Conservation (phyloP, 2,113 vertebrate genomes). For the Myotis davidii region DNA sequence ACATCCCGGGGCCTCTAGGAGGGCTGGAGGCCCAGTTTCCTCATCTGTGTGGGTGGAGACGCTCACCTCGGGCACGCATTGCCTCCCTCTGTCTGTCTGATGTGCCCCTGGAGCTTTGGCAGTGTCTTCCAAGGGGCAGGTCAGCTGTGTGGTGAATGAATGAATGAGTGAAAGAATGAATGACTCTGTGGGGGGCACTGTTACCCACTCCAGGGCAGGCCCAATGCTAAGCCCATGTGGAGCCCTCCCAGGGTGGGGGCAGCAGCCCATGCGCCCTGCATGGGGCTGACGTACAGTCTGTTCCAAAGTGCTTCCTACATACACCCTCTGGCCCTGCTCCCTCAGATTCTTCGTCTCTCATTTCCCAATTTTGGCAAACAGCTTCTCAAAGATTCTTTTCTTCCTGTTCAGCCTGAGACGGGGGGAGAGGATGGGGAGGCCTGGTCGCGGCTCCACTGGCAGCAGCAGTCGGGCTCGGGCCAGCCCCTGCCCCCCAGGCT, state of each 20-base stretch:
- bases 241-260: not conserved
- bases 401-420: not conserved
- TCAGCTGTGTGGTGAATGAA: not conserved
- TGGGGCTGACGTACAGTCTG: not conserved
- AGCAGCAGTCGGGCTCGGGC: not conserved
- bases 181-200: not conserved
- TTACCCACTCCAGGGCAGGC: not conserved
- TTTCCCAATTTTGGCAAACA: not conserved
- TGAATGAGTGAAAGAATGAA: not conserved
- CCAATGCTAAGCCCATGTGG: fast-evolving
- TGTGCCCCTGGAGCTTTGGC: not conserved
- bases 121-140: fast-evolving
- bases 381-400: not conserved
- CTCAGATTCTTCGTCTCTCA: not conserved
- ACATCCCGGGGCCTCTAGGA: not conserved
- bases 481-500: fast-evolving
- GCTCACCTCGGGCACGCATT: fast-evolving
- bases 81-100: not conserved
- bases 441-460: not conserved
- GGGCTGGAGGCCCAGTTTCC: not conserved
- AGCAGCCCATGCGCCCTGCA: not conserved
- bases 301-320: not conserved
- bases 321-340: not conserved
- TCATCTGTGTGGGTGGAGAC: not conserved
- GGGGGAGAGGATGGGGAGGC: not conserved